Evolutionary conservation across 2,888 invertebrate species (phyloP).

Genomic region (Troilus luridus): DNA sequence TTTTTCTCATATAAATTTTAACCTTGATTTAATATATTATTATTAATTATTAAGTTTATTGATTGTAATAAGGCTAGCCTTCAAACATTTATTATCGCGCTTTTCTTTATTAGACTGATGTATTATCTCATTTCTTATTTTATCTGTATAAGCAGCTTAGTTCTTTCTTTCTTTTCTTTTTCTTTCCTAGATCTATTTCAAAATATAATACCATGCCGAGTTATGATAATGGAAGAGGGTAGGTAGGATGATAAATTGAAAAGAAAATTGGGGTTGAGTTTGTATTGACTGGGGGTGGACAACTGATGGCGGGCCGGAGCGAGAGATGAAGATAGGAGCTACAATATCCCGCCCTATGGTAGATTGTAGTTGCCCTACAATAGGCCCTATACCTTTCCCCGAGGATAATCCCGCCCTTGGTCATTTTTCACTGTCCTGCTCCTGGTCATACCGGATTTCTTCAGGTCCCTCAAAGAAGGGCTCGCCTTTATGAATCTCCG

Average conservation of each 20-base stretch:
- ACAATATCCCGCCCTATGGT: background rate
- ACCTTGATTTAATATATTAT: no score
- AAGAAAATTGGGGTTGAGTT: constrained; percentile 7
- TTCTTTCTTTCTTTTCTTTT: background rate
- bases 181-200: background rate
- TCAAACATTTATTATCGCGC: no score
- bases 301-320: background rate
- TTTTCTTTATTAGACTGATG: no score
- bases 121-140: background rate
- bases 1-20: no score
- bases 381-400: background rate
- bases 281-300: constrained; percentile 16
- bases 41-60: no score
- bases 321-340: background rate
- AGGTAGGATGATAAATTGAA: background rate
- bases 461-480: constrained; percentile 8
- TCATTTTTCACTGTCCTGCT: constrained; percentile 1
- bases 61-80: no score
- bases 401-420: background rate
- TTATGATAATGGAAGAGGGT: background rate
- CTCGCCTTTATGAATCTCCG: constrained; percentile 3
- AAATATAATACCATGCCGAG: background rate
- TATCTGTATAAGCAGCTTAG: background rate
- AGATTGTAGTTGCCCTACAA: constrained; percentile 7
- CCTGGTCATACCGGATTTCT: constrained; percentile 25